Base-by-base conservation (phyloP, 2,113 vertebrate species). In the Xiphorhynchus elegans region DNA sequence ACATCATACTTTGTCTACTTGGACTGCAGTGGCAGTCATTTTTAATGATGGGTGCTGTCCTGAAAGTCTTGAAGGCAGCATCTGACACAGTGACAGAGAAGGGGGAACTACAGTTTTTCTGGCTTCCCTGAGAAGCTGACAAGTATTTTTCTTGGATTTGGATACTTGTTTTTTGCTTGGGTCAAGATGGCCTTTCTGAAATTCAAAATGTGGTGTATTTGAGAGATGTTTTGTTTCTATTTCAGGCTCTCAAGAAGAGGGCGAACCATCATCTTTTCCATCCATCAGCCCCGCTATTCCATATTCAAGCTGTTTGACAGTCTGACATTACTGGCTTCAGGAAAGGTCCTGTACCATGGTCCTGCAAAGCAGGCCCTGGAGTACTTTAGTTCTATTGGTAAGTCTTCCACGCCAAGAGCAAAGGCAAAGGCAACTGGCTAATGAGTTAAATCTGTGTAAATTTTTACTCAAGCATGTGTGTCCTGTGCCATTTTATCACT, bases 281-380 rank as follows among this genome's bases (percentile, higher is more conserved):
- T 98, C 90, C 97, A 98, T 63, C 97, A 98, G 82, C 97, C 97
- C 16, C 97, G 97, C 20, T 98, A 97, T 46, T 98, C 97, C 39
- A 98, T 98, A 92, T 98, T 97, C 93, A 97, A 97, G 83, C 93
- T 98, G 53, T 98, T 98, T 92, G 97, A 98, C 75, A 97, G 97
- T 59, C 59, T 98, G 79, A 98, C 97, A 1, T 87, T 98, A 39
- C 74, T 98, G 70, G 97, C 96, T 79, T 84, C 87, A 3, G 97
- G 97, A 42, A 97, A 94, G 49, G 96, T 97, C 84, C 77, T 98
- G 46, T 98, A 97, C 76, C 97, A 98, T 3, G 97, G 97, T 49
- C 96, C 97, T 76, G 94, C 97, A 0, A 95, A 94, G 40, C 56
- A 96, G 1, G 97, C 97, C 17, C 64, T 98, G 76, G 94, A 95